phyloP scores from a whole-genome alignment of 2,113 vertebrate genomes.

The Osmerus mordax region DNA sequence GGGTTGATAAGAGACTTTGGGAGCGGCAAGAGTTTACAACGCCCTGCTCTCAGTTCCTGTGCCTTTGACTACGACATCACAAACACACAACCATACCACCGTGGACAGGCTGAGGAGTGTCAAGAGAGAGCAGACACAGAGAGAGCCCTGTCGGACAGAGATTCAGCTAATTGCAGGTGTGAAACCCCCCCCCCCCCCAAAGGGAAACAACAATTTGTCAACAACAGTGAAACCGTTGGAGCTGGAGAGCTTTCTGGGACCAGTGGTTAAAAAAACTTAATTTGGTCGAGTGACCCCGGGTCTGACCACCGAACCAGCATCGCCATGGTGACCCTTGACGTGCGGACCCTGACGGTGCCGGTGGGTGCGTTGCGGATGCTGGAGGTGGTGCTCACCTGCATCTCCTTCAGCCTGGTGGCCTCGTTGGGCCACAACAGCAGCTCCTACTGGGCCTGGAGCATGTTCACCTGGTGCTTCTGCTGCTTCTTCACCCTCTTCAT shows the following conservation, averaged over 20 bases:
- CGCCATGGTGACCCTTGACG: slow-evolving; percentile 46
- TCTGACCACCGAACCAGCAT: neutral
- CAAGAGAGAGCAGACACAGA: too few species aligned
- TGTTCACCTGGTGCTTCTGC: slow-evolving; percentile 87
- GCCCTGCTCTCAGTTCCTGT: too few species aligned
- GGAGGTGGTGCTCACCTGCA: slow-evolving; percentile 73
- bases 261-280: neutral
- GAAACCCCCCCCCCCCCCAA: too few species aligned
- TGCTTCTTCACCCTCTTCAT: slow-evolving; percentile 75
- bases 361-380: slow-evolving; percentile 75
- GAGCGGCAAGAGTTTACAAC: too few species aligned
- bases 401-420: slow-evolving; percentile 81
- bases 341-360: slow-evolving; percentile 53
- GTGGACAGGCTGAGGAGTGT: too few species aligned
- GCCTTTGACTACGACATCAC: too few species aligned
- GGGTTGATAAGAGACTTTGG: too few species aligned
- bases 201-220: too few species aligned
- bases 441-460: slow-evolving; percentile 75
- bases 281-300: neutral
- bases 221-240: too few species aligned
- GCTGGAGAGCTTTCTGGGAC: neutral
- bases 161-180: too few species aligned
- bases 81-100: too few species aligned
- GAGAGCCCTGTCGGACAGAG: too few species aligned
- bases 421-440: accelerated